Conservation (phyloP, 2,797 vertebrate species). For the Sebastes matsubarae region DNA sequence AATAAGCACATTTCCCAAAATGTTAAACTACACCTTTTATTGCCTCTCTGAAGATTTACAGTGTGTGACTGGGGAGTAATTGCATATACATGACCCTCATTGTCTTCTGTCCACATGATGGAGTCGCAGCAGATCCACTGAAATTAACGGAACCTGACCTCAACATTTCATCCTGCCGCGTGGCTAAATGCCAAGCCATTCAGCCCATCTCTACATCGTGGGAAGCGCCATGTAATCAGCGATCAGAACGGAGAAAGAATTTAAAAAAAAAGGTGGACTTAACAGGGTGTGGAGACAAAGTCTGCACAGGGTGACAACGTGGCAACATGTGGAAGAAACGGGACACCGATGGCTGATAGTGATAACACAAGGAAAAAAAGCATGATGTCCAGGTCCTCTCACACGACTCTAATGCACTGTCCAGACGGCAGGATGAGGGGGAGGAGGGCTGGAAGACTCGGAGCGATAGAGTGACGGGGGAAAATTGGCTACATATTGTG, state of each 20-base stretch:
- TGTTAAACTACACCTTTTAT: background rate
- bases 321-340: conserved; percentile 53
- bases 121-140: background rate
- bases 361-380: conserved; percentile 53
- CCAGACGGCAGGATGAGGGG: conserved; percentile 63
- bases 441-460: conserved; percentile 7
- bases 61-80: background rate
- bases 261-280: background rate
- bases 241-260: conserved; percentile 1
- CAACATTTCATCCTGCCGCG: conserved; percentile 39
- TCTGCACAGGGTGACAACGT: conserved; percentile 57
- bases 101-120: background rate
- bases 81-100: conserved; percentile 1
- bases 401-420: conserved; percentile 50
- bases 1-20: background rate
- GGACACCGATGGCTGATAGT: conserved; percentile 59
- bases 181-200: conserved; percentile 58
- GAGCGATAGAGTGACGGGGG: conserved; percentile 1
- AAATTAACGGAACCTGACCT: conserved; percentile 49
- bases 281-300: conserved; percentile 50
- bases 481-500: conserved; percentile 22
- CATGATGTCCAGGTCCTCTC: conserved; percentile 24
- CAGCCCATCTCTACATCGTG: conserved; percentile 46
- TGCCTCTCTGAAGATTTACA: conserved; percentile 4
- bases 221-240: conserved; percentile 23